phyloP scores from a whole-genome alignment of 2,888 invertebrate species.

The Pristionchus entomophagus region DNA sequence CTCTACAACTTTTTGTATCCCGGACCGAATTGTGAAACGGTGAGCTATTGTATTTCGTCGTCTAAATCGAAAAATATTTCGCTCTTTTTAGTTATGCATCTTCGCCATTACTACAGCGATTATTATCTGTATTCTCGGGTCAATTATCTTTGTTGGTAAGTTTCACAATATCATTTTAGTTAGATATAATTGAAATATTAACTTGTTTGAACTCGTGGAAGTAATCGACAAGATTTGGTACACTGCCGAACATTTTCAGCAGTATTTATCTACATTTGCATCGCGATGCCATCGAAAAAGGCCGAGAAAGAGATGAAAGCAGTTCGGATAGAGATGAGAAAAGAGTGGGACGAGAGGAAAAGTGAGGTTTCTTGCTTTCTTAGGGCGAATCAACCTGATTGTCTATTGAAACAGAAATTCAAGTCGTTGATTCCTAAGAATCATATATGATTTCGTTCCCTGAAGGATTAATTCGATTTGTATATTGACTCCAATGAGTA shows the following conservation, averaged over 20 bases:
- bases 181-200: too few relatives aligned
- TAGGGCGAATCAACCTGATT: too few relatives aligned
- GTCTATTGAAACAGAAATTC: too few relatives aligned
- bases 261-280: not conserved
- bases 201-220: too few relatives aligned
- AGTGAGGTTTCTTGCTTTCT: not conserved
- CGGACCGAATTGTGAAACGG: conserved; percentile 6
- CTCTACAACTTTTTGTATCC: not conserved
- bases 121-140: not conserved
- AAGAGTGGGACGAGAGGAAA: conserved; percentile 18
- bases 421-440: too few relatives aligned
- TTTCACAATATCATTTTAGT: not conserved
- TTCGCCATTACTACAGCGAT: not conserved
- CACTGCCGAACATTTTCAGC: not conserved
- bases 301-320: conserved; percentile 13
- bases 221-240: not conserved
- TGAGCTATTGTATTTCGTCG: not conserved
- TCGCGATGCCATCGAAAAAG: conserved; percentile 8
- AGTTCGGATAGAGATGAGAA: not conserved
- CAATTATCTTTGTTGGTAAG: not conserved
- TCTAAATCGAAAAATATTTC: not conserved
- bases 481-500: too few relatives aligned
- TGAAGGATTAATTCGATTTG: too few relatives aligned
- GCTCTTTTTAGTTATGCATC: not conserved
- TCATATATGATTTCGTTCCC: too few relatives aligned